A percentile compares a stretch with the other conserved stretches of the same genome.
Conservation (phyloP, 2,797 vertebrate species). For the Chaenodraco wilsoni region DNA sequence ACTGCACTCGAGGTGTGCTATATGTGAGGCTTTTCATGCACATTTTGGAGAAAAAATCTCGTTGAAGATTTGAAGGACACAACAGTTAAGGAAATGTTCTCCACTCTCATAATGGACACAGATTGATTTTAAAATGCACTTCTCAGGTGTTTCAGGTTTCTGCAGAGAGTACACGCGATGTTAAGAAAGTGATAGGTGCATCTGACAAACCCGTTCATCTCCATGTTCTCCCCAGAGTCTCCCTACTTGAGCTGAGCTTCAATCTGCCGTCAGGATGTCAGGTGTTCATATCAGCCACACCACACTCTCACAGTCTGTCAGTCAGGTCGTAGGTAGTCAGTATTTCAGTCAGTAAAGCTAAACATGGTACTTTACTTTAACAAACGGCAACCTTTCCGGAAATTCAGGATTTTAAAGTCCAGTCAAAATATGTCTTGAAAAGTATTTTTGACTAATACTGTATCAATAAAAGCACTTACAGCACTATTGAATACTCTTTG, state of each 20-base stretch:
- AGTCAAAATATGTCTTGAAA: background rate
- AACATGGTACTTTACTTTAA: background rate
- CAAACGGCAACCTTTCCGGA: background rate
- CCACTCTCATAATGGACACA: background rate
- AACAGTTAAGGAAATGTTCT: background rate
- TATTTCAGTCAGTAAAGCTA: background rate
- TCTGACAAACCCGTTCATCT: constrained; percentile 12
- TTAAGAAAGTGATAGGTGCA: background rate
- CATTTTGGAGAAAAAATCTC: background rate
- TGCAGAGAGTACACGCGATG: background rate
- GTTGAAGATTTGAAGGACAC: background rate
- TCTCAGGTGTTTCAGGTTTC: background rate
- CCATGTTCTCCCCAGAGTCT: constrained; percentile 36
- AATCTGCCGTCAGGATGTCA: background rate
- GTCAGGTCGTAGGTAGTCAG: too few relatives aligned
- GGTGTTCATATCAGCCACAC: background rate
- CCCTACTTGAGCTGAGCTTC: constrained; percentile 29
- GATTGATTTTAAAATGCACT: background rate
- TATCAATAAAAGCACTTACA: background rate
- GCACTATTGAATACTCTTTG: background rate
- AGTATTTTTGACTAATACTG: too few relatives aligned
- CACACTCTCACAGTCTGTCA: too few relatives aligned
- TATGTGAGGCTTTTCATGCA: background rate
- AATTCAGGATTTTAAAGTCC: background rate
- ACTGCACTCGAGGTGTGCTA: too few relatives aligned